Conservation (phyloP, 2,797 vertebrate genomes). For the Onychomys torridus region DNA sequence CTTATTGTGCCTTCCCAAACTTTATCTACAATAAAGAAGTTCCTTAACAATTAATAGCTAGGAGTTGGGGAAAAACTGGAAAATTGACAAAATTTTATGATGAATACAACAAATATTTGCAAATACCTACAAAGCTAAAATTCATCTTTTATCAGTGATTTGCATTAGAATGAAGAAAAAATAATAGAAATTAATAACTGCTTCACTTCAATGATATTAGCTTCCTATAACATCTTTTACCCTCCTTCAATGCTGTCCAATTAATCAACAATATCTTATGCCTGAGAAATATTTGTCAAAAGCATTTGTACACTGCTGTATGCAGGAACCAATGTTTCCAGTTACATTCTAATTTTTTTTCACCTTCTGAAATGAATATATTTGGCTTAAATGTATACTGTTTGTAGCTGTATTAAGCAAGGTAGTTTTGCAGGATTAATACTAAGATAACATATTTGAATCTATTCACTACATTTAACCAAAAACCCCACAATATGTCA, state of each 20-base stretch:
- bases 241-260: neutral
- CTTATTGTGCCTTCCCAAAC: neutral
- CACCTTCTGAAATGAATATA: constrained; percentile 25
- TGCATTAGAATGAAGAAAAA: neutral
- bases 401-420: neutral
- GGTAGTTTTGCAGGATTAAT: constrained; percentile 18
- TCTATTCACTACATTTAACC: constrained; percentile 21
- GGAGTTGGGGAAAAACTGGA: fast-evolving
- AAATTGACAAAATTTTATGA: neutral
- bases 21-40: neutral
- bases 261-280: neutral
- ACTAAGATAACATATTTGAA: constrained; percentile 35
- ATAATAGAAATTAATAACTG: neutral
- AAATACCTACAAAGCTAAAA: neutral
- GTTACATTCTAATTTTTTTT: neutral
- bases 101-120: neutral
- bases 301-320: neutral
- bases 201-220: neutral
- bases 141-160: neutral
- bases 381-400: neutral
- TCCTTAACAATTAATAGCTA: neutral
- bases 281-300: neutral
- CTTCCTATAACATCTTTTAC: neutral
- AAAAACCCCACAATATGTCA: neutral
- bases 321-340: neutral